Evolutionary conservation across 2,888 invertebrate genomes (phyloP), one percentile per base, ranked within the genome.

Genomic region (Hyposoter dolosus): DNA sequence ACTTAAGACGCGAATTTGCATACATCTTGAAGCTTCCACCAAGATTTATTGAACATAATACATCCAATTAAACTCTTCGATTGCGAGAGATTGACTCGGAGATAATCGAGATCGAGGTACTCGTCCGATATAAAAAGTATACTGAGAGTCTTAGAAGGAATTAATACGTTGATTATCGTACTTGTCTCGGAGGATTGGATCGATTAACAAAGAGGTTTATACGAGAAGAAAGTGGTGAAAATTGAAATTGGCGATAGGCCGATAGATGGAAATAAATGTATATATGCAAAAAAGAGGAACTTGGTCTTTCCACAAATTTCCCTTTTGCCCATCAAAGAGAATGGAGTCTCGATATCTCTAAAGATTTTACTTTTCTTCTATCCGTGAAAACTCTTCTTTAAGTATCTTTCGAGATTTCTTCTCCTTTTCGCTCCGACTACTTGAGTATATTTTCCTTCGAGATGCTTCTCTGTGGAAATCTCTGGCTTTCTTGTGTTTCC

Each of bases 201-300:
- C 72, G 81, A 86, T 83, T 86, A 81, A 66, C 75, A 56, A 60
- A 60, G 56, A 23, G 56, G 12, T 10, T 3, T 12, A 12, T 23
- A 9, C 56, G 56, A 71, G 45, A 47, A 40, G 66, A 50, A 78
- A 76, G 56, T 35, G 74, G 65, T 35, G 28, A 60, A 77, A 45
- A 77, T 50, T 28, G 32, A 32, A 69, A 69, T 60, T 47, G n/a
- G 43, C 65, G 66, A 40, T 35, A 74, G 74, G 66, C 43, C 68
- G 83, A 32, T 84, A 60, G n/a, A 71, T 40, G 60, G 23, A 23
- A 83, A 83, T 40, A 85, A 86, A 89, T 88, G 86, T 86, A 86
- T 89, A 76, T 75, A 75, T 79, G 69, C 71, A 63, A 56, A 79
- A 65, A 43, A 2, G 40, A 72, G 56, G 66, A 56, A 68, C 17